Conservation (phyloP, 37 sponge, comb jelly and placozoan species). For the Petrosia ficiformis region DNA sequence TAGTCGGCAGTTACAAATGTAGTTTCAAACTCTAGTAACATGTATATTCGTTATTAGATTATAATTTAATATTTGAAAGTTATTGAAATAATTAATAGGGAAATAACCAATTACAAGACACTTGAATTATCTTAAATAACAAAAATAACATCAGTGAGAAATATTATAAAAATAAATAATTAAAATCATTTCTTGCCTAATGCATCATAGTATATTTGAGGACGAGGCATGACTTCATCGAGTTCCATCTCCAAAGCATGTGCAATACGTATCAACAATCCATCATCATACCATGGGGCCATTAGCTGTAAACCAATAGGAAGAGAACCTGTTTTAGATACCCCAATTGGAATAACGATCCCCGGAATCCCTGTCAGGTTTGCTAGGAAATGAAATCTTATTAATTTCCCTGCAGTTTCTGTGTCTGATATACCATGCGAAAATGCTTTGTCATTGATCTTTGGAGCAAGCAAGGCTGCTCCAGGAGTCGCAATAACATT, state of each 20-base stretch:
- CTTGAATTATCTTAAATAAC: too few relatives aligned
- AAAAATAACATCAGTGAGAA: too few relatives aligned
- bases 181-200: too few relatives aligned
- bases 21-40: too few relatives aligned
- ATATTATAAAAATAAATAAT: too few relatives aligned
- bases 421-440: constrained; percentile 35
- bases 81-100: too few relatives aligned
- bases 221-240: constrained; percentile 20
- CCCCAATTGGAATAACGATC: constrained; percentile 70
- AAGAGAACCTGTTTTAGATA: constrained; percentile 51
- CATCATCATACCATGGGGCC: constrained; percentile 83
- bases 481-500: constrained; percentile 62
- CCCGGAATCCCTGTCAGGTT: constrained; percentile 75
- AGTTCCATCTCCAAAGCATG: constrained; percentile 58
- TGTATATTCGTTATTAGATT: too few relatives aligned
- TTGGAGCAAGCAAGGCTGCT: constrained; percentile 47
- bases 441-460: constrained; percentile 33
- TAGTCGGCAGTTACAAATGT: too few relatives aligned
- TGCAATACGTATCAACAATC: constrained; percentile 70
- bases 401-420: constrained; percentile 15
- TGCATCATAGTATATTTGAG: constrained; percentile 48
- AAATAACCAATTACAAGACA: too few relatives aligned
- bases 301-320: constrained; percentile 86
- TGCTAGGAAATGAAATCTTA: constrained; percentile 53
- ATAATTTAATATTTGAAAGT: too few relatives aligned